Base-by-base conservation (phyloP, 92 coral and sea anemone genomes). In the Parazoanthus darwini region DNA sequence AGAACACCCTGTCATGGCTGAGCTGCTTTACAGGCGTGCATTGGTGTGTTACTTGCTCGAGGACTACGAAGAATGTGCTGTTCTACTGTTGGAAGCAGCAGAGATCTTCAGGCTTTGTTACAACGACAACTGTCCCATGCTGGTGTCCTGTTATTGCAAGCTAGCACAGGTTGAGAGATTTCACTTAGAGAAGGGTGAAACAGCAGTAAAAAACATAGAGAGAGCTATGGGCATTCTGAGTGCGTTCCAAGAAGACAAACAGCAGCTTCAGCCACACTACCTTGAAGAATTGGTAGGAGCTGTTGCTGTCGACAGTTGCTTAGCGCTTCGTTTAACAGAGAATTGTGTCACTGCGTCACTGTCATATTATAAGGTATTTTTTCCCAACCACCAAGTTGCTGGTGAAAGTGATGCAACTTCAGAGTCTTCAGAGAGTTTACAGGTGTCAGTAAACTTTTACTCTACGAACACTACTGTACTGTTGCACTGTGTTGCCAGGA, bases 1-100 rank as follows among this genome's bases (percentile, higher is more conserved):
- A 48, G 78, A 68, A 11, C 77, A 83, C 63, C 35, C 50, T 42
- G 25, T 63, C 23, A 68, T 39, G n/a, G 87, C 87, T 83, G 87
- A 83, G 13, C n/a, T 68, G 73, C 20, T 83, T 4, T 83, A 83
- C 35, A 15, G 66, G 43, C 42, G 76, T 10, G 78, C 78, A 14
- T 10, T 4, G n/a, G 25, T 83, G 4, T 83, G 59, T 29, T 83
- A 68, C 37, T 48, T 83, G 65, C 77, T n/a, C 10, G 87, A 70
- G 78, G 78, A 83, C 14, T 70, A 83, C 26, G 67, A 1, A 8
- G 77, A 83, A 71, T 37, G 87, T 42, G n/a, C 59, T 39, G 16
- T 2, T 6, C 50, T 44, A 6, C 0, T 83, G 14, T n/a, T 18
- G 11, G 43, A 83, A 15, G 87, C 87, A 38, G n/a, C 38, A 67